Percentiles rank a stretch among this genome's conserved stretches.
These are phyloP conservation scores for Chymomyza costata DNA, from an alignment of 1,140 invertebrate species.

Conservation along the genomic window DNA sequence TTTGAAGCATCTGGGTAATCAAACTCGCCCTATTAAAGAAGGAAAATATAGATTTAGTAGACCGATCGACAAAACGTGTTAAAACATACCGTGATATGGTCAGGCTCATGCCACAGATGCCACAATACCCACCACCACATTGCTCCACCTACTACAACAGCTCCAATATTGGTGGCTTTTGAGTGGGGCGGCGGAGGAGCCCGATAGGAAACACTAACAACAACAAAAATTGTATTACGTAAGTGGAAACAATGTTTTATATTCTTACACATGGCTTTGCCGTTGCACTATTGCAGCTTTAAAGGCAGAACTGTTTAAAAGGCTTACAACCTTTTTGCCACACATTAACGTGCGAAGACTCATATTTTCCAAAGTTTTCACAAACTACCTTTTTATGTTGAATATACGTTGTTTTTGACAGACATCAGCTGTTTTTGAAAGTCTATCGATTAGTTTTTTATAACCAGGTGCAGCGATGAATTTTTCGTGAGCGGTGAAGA, in stretches of 20 bases:
- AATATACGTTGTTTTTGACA: too few species aligned
- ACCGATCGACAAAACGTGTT: not conserved
- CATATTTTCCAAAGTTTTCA: too few species aligned
- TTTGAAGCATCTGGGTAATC: constrained; percentile 79
- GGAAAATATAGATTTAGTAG: constrained; percentile 3
- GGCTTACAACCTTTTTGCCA: too few species aligned
- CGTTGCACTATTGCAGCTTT: too few species aligned
- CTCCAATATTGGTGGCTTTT: constrained; percentile 74
- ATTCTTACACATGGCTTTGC: constrained; percentile 48
- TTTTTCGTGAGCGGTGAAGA: too few species aligned
- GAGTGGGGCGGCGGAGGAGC: constrained; percentile 76
- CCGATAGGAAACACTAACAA: constrained; percentile 77
- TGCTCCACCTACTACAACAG: constrained; percentile 79
- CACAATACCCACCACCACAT: constrained; percentile 90
- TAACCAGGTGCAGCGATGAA: too few species aligned
- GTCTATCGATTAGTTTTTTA: too few species aligned
- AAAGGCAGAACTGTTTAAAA: too few species aligned
- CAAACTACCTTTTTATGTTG: too few species aligned
- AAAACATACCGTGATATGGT: constrained; percentile 83
- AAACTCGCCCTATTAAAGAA: constrained; percentile 82
- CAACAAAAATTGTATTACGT: constrained; percentile 17
- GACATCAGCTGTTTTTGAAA: too few species aligned
- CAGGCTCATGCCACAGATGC: constrained; percentile 84
- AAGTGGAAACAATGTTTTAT: not conserved
- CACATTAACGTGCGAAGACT: too few species aligned